Evolutionary conservation across 2,797 vertebrate genomes (phyloP).

Genomic region (Gorsachius magnificus): DNA sequence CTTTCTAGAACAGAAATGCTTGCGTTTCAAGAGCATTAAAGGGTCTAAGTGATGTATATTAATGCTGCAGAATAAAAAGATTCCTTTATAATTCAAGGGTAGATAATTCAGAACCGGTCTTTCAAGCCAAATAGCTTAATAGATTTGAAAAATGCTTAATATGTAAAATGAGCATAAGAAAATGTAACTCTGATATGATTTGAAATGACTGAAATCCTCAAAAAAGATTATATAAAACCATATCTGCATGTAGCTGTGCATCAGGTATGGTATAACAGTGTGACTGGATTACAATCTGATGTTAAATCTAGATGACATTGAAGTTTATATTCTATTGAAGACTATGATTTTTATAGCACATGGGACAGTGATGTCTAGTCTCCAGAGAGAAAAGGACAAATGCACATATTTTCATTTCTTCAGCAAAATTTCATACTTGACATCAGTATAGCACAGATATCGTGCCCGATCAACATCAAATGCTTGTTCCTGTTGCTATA

Average conservation of each 20-base stretch:
- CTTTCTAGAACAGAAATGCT: background rate
- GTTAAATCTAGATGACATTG: background rate
- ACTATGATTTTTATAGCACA: background rate
- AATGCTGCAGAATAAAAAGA: background rate
- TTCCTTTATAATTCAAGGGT: background rate
- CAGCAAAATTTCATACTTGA: slow-evolving; percentile 6
- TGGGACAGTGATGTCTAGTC: background rate
- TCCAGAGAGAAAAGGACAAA: background rate
- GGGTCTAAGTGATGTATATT: background rate
- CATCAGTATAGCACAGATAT: background rate
- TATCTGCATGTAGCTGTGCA: background rate
- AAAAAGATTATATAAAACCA: background rate
- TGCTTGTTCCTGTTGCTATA: background rate
- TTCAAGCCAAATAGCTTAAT: background rate
- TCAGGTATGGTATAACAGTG: background rate
- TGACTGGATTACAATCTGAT: background rate
- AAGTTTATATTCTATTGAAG: background rate
- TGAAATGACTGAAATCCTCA: background rate
- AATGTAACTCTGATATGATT: background rate
- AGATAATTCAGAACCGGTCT: background rate
- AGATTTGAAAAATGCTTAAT: background rate
- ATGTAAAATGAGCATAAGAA: background rate
- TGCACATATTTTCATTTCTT: background rate
- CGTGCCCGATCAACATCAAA: slow-evolving; percentile 2
- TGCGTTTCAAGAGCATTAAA: background rate